phyloP scores from a whole-genome alignment of 2,113 vertebrate species.

The Mus musculus region GRCm39 chr13:99321501-99322000 shows the following conservation, averaged over 20 bases:
- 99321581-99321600: conserved; percentile 31
- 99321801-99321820: neutral
- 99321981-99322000: neutral
- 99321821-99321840: neutral
- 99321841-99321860: neutral
- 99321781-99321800: conserved; percentile 37
- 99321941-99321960: neutral
- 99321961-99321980: neutral
- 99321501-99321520: conserved; percentile 45
- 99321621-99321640: conserved; percentile 17
- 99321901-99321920: conserved; percentile 8
- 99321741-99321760: neutral
- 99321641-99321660: conserved; percentile 4
- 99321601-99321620: conserved; percentile 46
- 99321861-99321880: conserved; percentile 33
- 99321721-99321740: conserved; percentile 34
- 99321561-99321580: conserved; percentile 58
- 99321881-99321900: conserved; percentile 28
- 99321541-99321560: conserved; percentile 46
- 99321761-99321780: neutral
- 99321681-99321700: neutral
- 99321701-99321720: neutral
- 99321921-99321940: neutral
- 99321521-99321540: conserved; percentile 30
- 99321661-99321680: neutral